These are phyloP conservation scores for Grammomys surdaster DNA, from an alignment of 2,113 vertebrate genomes.

Conservation along the genomic window DNA sequence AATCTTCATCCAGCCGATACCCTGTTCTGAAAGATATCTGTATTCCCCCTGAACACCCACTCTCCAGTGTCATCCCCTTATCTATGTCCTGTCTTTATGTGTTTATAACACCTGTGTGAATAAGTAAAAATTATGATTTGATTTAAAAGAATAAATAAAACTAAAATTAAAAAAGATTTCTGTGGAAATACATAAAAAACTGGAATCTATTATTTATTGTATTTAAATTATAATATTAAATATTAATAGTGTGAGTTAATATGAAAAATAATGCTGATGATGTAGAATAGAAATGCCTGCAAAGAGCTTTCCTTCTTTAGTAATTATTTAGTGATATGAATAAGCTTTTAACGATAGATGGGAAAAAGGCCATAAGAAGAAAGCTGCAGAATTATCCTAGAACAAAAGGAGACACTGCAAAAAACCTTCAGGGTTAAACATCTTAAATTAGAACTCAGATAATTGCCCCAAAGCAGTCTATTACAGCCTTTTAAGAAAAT, in stretches of 20 bases:
- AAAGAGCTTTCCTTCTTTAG: background rate
- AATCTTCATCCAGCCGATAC: too few species aligned
- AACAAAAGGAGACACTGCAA: background rate
- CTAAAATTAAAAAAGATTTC: background rate
- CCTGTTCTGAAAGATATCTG: too few species aligned
- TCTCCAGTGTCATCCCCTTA: too few species aligned
- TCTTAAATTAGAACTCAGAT: background rate
- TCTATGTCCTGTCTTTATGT: too few species aligned
- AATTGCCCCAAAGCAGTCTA: background rate
- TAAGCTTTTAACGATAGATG: background rate
- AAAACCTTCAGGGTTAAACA: background rate
- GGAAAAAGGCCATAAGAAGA: background rate
- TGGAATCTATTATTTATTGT: background rate
- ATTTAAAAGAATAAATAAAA: too few species aligned
- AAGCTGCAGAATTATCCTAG: background rate
- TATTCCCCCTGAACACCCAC: too few species aligned
- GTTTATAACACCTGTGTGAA: too few species aligned
- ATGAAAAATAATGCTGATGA: background rate
- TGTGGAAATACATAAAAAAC: background rate
- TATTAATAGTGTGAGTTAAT: background rate
- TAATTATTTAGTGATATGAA: background rate
- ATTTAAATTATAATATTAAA: slow-evolving; percentile 31
- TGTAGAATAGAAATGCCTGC: background rate
- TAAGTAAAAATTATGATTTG: too few species aligned
- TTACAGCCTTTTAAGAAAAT: background rate